Base-by-base conservation (phyloP, 1,140 invertebrate genomes). In the Lepidostoma basale region DNA sequence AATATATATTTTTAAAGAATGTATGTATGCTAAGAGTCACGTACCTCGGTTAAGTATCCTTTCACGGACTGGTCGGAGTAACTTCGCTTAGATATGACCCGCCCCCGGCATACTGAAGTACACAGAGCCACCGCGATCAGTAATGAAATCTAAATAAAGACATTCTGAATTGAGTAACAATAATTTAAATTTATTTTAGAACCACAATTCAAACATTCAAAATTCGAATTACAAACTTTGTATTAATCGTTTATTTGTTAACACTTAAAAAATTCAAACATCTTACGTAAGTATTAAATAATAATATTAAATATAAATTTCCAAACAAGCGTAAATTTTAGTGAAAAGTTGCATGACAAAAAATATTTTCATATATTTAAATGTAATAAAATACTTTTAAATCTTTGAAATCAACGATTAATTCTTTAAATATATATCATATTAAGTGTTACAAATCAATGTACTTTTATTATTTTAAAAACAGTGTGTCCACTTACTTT, bases 21-120 rank as follows among this genome's bases (percentile, higher is more conserved):
- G n/a, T n/a, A n/a, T n/a, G n/a, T n/a, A n/a, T n/a, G n/a, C n/a
- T n/a, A n/a, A n/a, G n/a, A n/a, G n/a, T 36, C 6, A 56, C 76
- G 76, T 83, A 92, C 91, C 88, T 93, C 91, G 8, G 91, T 91
- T 69, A 92, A 84, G 76, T 93, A 93, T 76, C 89, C 89, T 74
- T 86, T 86, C 5, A 93, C 86, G 42, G 90, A 91, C 75, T 90
- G 89, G 77, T 93, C 92, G 12, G 88, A 90, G 76, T 89, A 89
- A 76, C 89, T 89, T 74, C 89, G 84, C 77, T 89, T 90, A 4
- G 79, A 82, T 39, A 88, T 79, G 62, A 78, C 67, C 20, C 73
- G 65, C n/a, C 68, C 62, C 6, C 72, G 52, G 45, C 66, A 67
- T 60, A 72, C 67, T 1, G 62, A 67, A 9, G 58, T 54, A 65